phyloP scores from a whole-genome alignment of 35 echinoderm and acorn worm species.

The Ophioderma brevispina region DNA sequence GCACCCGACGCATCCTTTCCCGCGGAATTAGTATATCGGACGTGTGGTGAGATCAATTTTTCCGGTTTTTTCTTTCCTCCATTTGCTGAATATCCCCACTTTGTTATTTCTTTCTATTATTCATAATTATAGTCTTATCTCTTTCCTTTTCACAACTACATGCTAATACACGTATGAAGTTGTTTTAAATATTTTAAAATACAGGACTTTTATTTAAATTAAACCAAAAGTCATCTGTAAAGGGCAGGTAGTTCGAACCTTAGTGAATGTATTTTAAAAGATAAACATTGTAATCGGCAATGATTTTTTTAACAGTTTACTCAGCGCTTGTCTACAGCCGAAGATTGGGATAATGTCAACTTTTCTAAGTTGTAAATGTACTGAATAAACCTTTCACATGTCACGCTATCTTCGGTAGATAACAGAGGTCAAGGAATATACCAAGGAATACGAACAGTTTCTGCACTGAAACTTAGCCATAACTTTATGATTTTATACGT shows the following conservation, averaged over 20 bases:
- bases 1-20: neutral
- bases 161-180: neutral
- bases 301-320: neutral
- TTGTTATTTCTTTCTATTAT: neutral
- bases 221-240: neutral
- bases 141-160: neutral
- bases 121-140: neutral
- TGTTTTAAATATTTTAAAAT: neutral
- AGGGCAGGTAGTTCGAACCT: neutral
- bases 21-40: neutral
- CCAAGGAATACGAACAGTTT: too few species aligned
- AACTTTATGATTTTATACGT: too few species aligned
- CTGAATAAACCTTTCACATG: too few species aligned
- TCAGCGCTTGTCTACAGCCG: too few species aligned
- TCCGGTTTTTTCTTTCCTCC: neutral
- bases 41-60: neutral
- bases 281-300: neutral
- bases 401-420: too few species aligned
- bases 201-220: neutral
- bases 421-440: too few species aligned
- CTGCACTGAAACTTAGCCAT: too few species aligned
- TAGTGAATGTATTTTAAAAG: neutral
- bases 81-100: neutral
- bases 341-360: too few species aligned
- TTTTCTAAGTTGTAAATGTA: too few species aligned